These are phyloP conservation scores for Microcebus murinus DNA, from an alignment of 2,113 vertebrate genomes.

Conservation along the genomic window DNA sequence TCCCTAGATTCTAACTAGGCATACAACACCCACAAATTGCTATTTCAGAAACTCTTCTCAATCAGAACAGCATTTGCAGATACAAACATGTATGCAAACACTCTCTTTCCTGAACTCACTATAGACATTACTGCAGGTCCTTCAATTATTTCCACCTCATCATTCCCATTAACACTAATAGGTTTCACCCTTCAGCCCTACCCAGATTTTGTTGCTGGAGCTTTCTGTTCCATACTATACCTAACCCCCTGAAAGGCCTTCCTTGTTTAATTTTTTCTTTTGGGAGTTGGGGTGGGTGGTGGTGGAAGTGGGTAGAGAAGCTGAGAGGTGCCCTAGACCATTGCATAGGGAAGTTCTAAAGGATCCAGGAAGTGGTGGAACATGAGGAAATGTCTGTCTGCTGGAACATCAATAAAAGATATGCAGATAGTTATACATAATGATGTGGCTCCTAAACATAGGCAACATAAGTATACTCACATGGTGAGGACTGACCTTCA, in stretches of 20 bases:
- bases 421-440: background rate
- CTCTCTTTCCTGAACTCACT: background rate
- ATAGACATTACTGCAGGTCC: background rate
- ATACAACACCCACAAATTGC: background rate
- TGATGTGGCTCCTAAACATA: background rate
- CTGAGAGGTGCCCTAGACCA: background rate
- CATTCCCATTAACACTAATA: background rate
- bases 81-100: background rate
- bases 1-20: background rate
- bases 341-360: background rate
- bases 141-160: background rate
- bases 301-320: background rate
- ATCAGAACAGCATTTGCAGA: background rate
- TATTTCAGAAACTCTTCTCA: background rate
- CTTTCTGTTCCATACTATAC: background rate
- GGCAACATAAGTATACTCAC: background rate
- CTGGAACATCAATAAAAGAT: background rate
- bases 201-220: background rate
- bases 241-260: background rate
- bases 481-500: background rate
- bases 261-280: background rate
- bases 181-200: background rate
- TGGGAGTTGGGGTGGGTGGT: rapidly evolving
- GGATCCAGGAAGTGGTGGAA: background rate
- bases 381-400: background rate